Evolutionary conservation across 2,797 vertebrate genomes (phyloP), one percentile per base, ranked within the genome.

Genomic region (Aratinga solstitialis): DNA sequence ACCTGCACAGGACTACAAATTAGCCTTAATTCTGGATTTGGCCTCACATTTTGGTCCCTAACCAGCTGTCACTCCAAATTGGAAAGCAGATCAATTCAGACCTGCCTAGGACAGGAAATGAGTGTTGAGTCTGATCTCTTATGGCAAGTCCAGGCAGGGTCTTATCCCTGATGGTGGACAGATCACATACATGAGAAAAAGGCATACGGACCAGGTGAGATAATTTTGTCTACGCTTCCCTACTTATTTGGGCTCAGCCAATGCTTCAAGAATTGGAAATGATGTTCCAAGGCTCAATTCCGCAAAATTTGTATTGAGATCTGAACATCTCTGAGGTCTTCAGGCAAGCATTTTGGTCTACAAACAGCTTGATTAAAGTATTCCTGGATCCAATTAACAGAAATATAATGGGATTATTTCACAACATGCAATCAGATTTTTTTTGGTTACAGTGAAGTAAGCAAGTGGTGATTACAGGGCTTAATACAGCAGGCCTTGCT

Each of bases 321-420:
- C 86, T 63, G 62, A 89, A 81, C 42, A 85, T 75, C 78, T 94
- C 77, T 40, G 36, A 84, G 80, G 74, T 93, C 68, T 96, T 90
- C 90, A 84, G n/a, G 48, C 15, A 89, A 27, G 45, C 80, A 48
- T 91, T 94, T 94, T 84, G 51, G 61, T 93, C 61, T 82, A 84
- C 51, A 88, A 63, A 14, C 71, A 94, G 24, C 48, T 90, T 96
- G 92, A 96, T 95, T 96, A 90, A 96, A 94, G 84, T 93, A 93
- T 90, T 93, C 72, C 68, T 95, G 65, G 50, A 87, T 92, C 94
- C 88, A 94, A 95, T 95, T 96, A 96, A 84, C 65, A 90, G 51
- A 92, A 94, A 87, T 82, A 89, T 89, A 95, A 94, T 85, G 65
- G 56, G 74, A 95, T 94, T 92, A 94, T 95, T 93, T 94, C 42